Base-by-base conservation (phyloP, 2,888 invertebrate species). In the Gerris lacustris region DNA sequence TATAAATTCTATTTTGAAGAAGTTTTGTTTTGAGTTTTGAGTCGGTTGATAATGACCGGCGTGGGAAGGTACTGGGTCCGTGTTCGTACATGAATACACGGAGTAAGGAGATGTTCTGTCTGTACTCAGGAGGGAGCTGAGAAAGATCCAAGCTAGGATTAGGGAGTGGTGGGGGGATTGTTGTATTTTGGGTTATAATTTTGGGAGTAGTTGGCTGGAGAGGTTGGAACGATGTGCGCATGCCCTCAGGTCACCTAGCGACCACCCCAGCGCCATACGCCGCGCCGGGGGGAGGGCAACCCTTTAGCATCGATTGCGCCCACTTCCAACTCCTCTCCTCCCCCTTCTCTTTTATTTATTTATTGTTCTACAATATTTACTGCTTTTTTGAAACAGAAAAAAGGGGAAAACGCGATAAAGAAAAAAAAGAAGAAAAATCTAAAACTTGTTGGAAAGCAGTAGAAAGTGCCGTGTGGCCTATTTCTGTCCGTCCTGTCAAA, bases 301-400 rank as follows among this genome's bases (percentile, higher is more conserved):
- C 43, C 68, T 31, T 62, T 17, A 15, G 31, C 62, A 47, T 67
- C 69, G 69, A 68, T 47, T 68, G 31, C 67, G 17, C 43, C 47
- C 67, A 45, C 68, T 45, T 68, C 68, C 70, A 18, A 62, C 45
- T 55, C 67, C 72, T 67, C 73, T 71, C 73, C 74, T 75, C 72
- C 74, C 74, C 74, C 75, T 71, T 71, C 70, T 67, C 67, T 69
- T 63, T 71, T 68, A 71, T 73, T 73, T 73, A 73, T 73, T 73
- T 72, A 72, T 72, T 70, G 71, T 68, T 63, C 70, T 45, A 47
- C 64, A 64, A 64, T 64, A 64, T 64, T 64, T 64, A 64, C 66
- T 64, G 17, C 67, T 66, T 45, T 68, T 47, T n/a, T 45, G 67
- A 63, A 67, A 68, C 72, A 70, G 69, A 55, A 73, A 73, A 70